phyloP scores from a whole-genome alignment of 2,113 vertebrate species.

The Cairina moschata region DNA sequence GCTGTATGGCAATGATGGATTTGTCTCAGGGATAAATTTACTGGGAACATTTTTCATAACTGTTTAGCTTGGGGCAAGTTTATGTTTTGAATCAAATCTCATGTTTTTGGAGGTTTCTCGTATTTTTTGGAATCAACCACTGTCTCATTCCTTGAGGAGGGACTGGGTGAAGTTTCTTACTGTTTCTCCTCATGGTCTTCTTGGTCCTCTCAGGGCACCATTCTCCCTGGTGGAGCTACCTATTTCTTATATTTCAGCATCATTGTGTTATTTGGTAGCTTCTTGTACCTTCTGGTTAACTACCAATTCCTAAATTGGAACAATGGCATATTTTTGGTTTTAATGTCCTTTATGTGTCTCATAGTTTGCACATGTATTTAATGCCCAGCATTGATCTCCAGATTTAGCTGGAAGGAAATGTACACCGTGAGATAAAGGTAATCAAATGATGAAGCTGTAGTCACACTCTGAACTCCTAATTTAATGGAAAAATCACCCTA shows the following conservation, averaged over 20 bases:
- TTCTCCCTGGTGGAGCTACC: not conserved
- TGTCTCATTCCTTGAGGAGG: not conserved
- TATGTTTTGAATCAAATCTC: conserved; percentile 15
- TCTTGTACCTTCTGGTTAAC: not conserved
- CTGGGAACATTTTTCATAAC: conserved; percentile 16
- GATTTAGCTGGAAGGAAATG: conserved; percentile 43
- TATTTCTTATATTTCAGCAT: not conserved
- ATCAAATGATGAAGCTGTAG: conserved; percentile 35
- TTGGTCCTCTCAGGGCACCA: not conserved
- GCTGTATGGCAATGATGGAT: conserved; percentile 16
- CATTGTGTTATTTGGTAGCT: not conserved
- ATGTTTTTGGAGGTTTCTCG: not conserved
- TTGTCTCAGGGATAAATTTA: not conserved
- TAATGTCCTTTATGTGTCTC: not conserved
- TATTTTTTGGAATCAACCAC: not conserved
- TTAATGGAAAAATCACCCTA: conserved; percentile 75
- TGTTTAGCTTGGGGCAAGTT: conserved; percentile 4
- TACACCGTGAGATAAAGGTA: conserved; percentile 54
- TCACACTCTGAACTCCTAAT: conserved; percentile 59
- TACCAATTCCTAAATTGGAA: not conserved
- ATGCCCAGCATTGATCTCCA: accelerated
- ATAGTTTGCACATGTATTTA: not conserved
- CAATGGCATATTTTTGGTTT: not conserved
- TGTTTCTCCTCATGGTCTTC: not conserved
- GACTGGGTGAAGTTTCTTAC: not conserved